Evolutionary conservation across 2,888 invertebrate genomes (phyloP), one percentile per base, ranked within the genome.

Genomic region (Sinohyriopsis cumingii): DNA sequence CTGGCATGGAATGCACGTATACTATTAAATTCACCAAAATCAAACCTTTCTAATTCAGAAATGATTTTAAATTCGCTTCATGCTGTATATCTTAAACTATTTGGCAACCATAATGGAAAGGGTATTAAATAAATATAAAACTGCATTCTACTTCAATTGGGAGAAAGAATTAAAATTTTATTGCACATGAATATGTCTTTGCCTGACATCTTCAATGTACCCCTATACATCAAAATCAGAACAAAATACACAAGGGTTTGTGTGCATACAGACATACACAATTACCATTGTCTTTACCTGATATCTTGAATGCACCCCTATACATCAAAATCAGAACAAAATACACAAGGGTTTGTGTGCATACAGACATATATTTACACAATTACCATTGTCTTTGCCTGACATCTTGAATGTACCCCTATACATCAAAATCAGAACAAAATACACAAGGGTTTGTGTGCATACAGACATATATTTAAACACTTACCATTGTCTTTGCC

Each of bases 241-340:
- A n/a, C n/a, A 45, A 28, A 62, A 28, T 19, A 24, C 4, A 54
- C 18, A 55, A 18, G 25, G n/a, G 25, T 9, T 61, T 28, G 28
- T 28, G 28, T 28, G 5, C 5, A 28, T 28, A 28, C 28, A 28
- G 28, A 28, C 28, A 28, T 28, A 33, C 55, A 66, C 59, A 55
- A 5, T 19, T 53, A 28, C 56, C 25, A 19, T 57, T 15, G 15
- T 45, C 12, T 33, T 1, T 45, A 12, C 7, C 24, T 53, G 33
- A 55, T 55, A 67, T 55, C 55, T 55, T 28, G 18, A 22, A n/a
- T 20, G 56, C 55, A 67, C 55, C 67, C 25, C 67, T 61, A 68
- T 7, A 9, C n/a, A n/a, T 1, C 7, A 57, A 57, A 24, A 57
- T n/a, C 57, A 22, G 57, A 22, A n/a, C n/a, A 45, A 28, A 62